These are phyloP conservation scores for Actinostola sp. DNA, from an alignment of 92 coral and sea anemone genomes.

Conservation along the genomic window DNA sequence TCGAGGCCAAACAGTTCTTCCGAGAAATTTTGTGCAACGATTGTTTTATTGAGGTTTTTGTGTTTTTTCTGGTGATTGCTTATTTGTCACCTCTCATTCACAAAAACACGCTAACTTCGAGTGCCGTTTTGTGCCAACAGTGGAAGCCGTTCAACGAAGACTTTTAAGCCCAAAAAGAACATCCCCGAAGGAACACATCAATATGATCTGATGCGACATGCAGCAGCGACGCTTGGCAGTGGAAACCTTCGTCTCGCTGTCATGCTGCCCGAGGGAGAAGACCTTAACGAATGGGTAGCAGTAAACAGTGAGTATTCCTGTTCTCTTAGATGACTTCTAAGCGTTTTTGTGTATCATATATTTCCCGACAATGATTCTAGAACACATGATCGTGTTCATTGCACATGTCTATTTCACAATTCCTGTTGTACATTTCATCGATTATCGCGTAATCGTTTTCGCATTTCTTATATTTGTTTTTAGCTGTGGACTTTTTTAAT, in stretches of 20 bases:
- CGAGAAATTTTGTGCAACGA: conserved; percentile 3
- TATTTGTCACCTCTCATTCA: not conserved
- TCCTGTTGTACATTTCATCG: not conserved
- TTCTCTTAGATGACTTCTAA: not conserved
- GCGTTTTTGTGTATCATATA: not conserved
- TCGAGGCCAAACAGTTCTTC: not conserved
- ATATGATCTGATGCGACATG: conserved; percentile 96
- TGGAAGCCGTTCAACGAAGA: conserved; percentile 97
- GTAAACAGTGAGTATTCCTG: conserved; percentile 81
- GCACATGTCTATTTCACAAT: not conserved
- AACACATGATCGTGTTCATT: conserved; percentile 5
- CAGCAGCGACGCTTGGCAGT: conserved; percentile 99
- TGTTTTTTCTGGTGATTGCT: conserved; percentile 14
- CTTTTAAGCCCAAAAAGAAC: conserved; percentile 97
- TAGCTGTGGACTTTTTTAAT: conserved; percentile 99
- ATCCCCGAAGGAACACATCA: conserved; percentile 99
- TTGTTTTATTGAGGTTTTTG: conserved; percentile 14
- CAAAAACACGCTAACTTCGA: conserved; percentile 7
- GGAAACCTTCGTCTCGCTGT: conserved; percentile 96
- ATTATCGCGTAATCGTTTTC: not conserved
- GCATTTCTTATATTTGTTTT: too few relatives aligned
- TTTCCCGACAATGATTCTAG: not conserved
- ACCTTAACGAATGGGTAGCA: conserved; percentile 99
- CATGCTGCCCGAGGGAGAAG: conserved; percentile 98
- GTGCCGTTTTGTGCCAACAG: conserved; percentile 46